Conservation (phyloP, 2,797 vertebrate species). For the Cuculus canorus region DNA sequence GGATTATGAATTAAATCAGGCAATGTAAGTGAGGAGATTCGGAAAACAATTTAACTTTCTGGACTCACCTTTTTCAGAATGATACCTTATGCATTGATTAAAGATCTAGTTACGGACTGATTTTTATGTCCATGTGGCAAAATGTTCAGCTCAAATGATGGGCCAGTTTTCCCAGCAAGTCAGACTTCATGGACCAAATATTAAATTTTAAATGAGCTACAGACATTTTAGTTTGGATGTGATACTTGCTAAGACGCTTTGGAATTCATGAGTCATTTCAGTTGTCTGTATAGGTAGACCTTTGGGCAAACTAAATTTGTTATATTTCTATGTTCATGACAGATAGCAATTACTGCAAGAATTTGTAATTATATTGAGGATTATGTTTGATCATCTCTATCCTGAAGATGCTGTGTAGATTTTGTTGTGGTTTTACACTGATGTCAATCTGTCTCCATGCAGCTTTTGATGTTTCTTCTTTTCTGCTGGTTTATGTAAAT, state of each 20-base stretch:
- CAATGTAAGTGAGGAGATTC: background rate
- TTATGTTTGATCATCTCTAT: background rate
- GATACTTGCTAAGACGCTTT: background rate
- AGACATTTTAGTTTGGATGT: background rate
- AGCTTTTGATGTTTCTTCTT: background rate
- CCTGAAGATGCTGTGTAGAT: background rate
- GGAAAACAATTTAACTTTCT: background rate
- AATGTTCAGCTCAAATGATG: background rate
- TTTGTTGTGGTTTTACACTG: background rate
- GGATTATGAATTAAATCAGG: background rate
- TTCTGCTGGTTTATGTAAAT: background rate
- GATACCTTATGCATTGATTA: background rate
- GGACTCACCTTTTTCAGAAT: background rate
- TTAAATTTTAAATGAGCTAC: background rate
- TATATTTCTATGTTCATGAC: background rate
- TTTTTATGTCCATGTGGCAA: background rate
- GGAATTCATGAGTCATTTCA: background rate
- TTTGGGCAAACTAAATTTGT: background rate
- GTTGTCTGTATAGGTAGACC: background rate
- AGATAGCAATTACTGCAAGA: background rate
- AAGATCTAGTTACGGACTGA: background rate
- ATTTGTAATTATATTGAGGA: background rate
- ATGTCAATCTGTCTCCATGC: background rate
- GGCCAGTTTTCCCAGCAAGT: background rate
- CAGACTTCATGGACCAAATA: background rate